A percentile compares a stretch with the other conserved stretches of the same genome.
phyloP scores from a whole-genome alignment of 2,797 vertebrate species.

The Pelobates cultripes region DNA sequence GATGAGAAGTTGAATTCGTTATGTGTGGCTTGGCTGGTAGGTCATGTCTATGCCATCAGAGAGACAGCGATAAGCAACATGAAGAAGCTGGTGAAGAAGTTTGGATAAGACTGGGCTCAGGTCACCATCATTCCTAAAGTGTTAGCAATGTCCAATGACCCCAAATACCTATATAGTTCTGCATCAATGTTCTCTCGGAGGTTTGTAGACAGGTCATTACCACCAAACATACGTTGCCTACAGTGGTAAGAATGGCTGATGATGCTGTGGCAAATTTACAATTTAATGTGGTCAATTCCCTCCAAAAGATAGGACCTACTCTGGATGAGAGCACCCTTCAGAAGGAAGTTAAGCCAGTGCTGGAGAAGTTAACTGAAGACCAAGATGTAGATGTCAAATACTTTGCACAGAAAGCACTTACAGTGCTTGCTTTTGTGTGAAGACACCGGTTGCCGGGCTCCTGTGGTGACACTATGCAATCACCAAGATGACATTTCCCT shows the following conservation, averaged over 20 bases:
- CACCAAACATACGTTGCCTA: constrained; percentile 72
- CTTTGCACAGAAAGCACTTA: constrained; percentile 73
- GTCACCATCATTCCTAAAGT: constrained; percentile 77
- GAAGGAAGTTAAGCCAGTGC: constrained; percentile 70
- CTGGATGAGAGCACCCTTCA: constrained; percentile 72
- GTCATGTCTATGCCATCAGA: constrained; percentile 73
- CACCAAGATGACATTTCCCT: neutral
- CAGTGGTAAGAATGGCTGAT: constrained; percentile 70
- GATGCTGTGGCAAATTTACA: constrained; percentile 74
- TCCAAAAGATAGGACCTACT: constrained; percentile 74
- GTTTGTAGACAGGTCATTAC: constrained; percentile 74
- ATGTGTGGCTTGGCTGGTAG: constrained; percentile 78
- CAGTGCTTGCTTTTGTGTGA: constrained; percentile 25
- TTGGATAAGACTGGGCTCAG: constrained; percentile 76
- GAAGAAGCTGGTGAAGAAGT: constrained; percentile 74
- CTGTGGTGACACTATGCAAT: neutral
- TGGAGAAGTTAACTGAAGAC: constrained; percentile 72
- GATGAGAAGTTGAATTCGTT: constrained; percentile 77
- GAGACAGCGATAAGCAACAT: constrained; percentile 76
- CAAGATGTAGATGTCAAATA: constrained; percentile 76
- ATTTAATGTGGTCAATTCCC: constrained; percentile 75
- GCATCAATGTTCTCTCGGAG: constrained; percentile 74
- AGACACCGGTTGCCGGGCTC: neutral
- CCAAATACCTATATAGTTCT: constrained; percentile 77
- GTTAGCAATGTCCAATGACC: constrained; percentile 73